A percentile compares a stretch with the other conserved stretches of the same genome.
phyloP scores from a whole-genome alignment of 2,888 invertebrate species.

The Mythimna pallens region DNA sequence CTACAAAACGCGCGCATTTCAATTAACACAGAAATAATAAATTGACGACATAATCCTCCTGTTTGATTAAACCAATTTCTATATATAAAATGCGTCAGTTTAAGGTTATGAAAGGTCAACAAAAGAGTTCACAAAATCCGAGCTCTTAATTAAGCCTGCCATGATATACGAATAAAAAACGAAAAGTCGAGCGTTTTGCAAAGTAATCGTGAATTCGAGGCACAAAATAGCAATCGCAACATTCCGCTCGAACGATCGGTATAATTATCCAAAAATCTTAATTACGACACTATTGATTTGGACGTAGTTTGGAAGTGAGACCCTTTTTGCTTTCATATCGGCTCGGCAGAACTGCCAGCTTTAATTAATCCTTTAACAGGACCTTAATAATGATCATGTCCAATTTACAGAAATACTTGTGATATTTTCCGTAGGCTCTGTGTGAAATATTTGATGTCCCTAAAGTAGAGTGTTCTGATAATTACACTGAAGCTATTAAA shows the following conservation, averaged over 20 bases:
- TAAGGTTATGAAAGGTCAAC: constrained; percentile 40
- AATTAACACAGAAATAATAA: constrained; percentile 52
- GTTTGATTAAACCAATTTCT: constrained; percentile 38
- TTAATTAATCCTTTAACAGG: constrained; percentile 46
- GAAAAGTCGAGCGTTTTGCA: constrained; percentile 41
- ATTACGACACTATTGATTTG: constrained; percentile 75
- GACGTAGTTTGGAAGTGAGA: constrained; percentile 66
- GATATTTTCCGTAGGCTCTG: constrained; percentile 6
- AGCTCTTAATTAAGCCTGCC: constrained; percentile 54
- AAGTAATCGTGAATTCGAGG: constrained; percentile 56
- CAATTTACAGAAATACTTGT: constrained; percentile 18
- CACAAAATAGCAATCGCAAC: constrained; percentile 61
- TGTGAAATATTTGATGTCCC: constrained; percentile 34
- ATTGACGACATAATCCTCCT: constrained; percentile 48
- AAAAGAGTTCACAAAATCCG: constrained; percentile 51
- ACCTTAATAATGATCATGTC: constrained; percentile 28
- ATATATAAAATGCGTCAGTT: constrained; percentile 24
- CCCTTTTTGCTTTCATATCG: constrained; percentile 62
- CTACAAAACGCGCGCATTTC: constrained; percentile 31
- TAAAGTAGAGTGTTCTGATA: constrained; percentile 24
- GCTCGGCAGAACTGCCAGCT: constrained; percentile 11
- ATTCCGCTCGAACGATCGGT: constrained; percentile 65
- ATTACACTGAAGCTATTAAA: constrained; percentile 42
- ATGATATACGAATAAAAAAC: constrained; percentile 45
- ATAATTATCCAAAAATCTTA: constrained; percentile 77